phyloP scores from a whole-genome alignment of 1,140 invertebrate species.

The Bombus turneri region DNA sequence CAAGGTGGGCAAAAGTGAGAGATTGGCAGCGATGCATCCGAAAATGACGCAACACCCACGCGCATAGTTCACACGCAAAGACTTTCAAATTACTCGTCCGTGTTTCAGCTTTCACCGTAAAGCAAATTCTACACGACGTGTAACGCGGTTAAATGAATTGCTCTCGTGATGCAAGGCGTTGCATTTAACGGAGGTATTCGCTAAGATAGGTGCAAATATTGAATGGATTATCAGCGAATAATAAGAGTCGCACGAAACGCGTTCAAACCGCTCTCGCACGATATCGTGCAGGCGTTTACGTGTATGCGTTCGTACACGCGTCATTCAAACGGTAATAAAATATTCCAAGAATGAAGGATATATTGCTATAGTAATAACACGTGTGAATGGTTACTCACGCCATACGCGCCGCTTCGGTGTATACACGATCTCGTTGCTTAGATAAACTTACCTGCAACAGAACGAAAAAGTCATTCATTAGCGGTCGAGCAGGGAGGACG shows the following conservation, averaged over 20 bases:
- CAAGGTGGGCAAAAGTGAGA: background rate
- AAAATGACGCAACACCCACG: background rate
- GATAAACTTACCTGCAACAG: constrained; percentile 64
- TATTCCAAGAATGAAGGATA: constrained; percentile 38
- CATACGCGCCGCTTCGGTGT: background rate
- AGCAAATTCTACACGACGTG: background rate
- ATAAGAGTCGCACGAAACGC: background rate
- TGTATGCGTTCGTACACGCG: background rate
- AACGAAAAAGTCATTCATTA: constrained; percentile 42
- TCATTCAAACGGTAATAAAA: constrained; percentile 35
- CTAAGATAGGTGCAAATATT: constrained; percentile 11
- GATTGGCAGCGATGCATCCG: background rate
- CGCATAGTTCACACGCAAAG: too few relatives aligned
- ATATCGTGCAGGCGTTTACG: background rate
- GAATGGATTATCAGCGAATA: constrained; percentile 11
- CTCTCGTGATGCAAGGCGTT: constrained; percentile 8
- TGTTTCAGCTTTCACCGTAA: background rate
- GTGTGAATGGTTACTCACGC: constrained; percentile 53
- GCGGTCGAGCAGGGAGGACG: background rate
- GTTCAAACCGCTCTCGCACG: background rate
- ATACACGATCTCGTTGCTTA: constrained; percentile 3
- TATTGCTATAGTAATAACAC: background rate
- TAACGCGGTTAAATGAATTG: background rate
- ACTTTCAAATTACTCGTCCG: background rate
- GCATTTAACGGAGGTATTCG: too few relatives aligned